Percentiles rank a stretch among this genome's conserved stretches.
Conservation (phyloP, 2,113 vertebrate genomes). For the Dascyllus trimaculatus region DNA sequence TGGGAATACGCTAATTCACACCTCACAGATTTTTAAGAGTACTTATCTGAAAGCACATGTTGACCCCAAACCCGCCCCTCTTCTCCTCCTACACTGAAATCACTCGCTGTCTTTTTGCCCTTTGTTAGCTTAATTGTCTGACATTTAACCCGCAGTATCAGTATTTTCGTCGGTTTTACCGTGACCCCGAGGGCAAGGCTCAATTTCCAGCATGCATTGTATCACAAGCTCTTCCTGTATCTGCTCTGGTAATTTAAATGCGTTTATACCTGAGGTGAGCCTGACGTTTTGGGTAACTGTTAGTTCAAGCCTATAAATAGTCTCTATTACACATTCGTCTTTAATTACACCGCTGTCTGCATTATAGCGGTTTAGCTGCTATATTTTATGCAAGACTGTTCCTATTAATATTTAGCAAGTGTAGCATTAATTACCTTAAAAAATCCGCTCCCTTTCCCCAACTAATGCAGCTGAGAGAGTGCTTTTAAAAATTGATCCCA, state of each 20-base stretch:
- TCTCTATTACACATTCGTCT: constrained; percentile 92
- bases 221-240: constrained; percentile 36
- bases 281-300: constrained; percentile 82
- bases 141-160: constrained; percentile 68
- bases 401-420: constrained; percentile 99
- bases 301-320: constrained; percentile 88
- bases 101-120: constrained; percentile 40
- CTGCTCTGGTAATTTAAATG: constrained; percentile 25
- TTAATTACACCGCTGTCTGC: constrained; percentile 94
- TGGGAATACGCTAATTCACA: constrained; percentile 17
- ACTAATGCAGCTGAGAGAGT: constrained; percentile 91
- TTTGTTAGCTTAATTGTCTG: constrained; percentile 75
- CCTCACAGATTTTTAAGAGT: constrained; percentile 55
- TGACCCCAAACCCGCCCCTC: not conserved
- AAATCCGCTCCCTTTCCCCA: constrained; percentile 93
- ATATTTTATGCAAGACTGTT: constrained; percentile 98
- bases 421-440: constrained; percentile 98
- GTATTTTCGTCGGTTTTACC: constrained; percentile 30
- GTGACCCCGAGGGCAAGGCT: constrained; percentile 70
- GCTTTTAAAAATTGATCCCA: constrained; percentile 94
- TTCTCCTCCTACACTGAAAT: not conserved
- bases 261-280: constrained; percentile 66
- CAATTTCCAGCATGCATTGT: constrained; percentile 36
- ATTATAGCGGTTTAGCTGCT: constrained; percentile 94
- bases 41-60: constrained; percentile 32